phyloP scores from a whole-genome alignment of 2,888 invertebrate species.

The Sphinx pinastri region DNA sequence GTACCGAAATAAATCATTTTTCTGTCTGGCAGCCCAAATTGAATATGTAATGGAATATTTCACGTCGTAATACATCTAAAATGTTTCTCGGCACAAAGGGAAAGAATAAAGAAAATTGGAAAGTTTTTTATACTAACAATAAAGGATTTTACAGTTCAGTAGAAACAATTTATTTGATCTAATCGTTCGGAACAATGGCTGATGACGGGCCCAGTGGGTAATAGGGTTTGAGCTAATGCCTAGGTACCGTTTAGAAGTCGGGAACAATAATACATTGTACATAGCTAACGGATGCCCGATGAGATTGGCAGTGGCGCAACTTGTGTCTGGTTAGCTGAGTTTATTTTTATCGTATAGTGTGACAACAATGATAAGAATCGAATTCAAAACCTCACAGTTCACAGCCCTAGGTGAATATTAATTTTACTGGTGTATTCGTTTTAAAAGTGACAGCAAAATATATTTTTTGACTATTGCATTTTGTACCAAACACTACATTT shows the following conservation, averaged over 20 bases:
- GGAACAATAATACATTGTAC: background rate
- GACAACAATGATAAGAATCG: too few relatives aligned
- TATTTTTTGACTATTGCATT: too few relatives aligned
- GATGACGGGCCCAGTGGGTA: slow-evolving; percentile 2
- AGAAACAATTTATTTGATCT: slow-evolving; percentile 15
- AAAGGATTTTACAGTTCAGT: slow-evolving; percentile 15
- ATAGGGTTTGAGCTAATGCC: background rate
- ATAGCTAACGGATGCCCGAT: too few relatives aligned
- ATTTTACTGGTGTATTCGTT: too few relatives aligned
- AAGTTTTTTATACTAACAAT: slow-evolving; percentile 17
- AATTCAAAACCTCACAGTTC: too few relatives aligned
- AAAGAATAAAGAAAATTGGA: slow-evolving; percentile 29
- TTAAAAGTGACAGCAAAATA: too few relatives aligned
- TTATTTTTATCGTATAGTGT: too few relatives aligned
- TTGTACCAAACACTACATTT: too few relatives aligned
- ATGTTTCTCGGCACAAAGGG: slow-evolving; percentile 27
- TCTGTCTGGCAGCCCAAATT: slow-evolving; percentile 24
- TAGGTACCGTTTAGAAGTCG: background rate
- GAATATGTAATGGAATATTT: slow-evolving; percentile 42
- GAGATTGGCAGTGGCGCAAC: too few relatives aligned
- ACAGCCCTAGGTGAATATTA: too few relatives aligned
- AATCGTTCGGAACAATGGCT: slow-evolving; percentile 19
- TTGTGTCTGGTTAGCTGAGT: too few relatives aligned
- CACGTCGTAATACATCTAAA: slow-evolving; percentile 25
- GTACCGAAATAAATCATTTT: background rate